Percentiles rank a stretch among this genome's conserved stretches.
Evolutionary conservation across 2,888 invertebrate species (phyloP).

Genomic region (Habroteleia sp.): DNA sequence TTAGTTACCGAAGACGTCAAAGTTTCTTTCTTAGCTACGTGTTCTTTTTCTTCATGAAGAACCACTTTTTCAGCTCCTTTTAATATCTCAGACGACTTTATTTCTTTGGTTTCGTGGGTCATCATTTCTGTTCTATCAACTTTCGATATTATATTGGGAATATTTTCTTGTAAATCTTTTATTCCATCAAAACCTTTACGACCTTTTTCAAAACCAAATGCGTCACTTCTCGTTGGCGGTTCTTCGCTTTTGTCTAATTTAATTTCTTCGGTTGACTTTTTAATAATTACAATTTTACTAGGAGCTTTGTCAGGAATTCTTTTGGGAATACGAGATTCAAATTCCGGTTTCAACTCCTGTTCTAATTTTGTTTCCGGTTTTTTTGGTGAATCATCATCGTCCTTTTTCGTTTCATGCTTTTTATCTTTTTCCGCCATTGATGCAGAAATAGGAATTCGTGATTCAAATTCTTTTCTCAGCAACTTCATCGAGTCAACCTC

Average conservation of each 20-base stretch:
- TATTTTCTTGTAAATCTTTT: constrained; percentile 53
- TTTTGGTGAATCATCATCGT: constrained; percentile 34
- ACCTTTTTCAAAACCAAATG: constrained; percentile 68
- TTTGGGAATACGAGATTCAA: constrained; percentile 75
- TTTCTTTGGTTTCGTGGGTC: constrained; percentile 71
- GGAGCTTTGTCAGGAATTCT: constrained; percentile 66
- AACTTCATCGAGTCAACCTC: constrained; percentile 29
- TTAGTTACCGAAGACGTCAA: constrained; percentile 70
- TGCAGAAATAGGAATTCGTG: constrained; percentile 73
- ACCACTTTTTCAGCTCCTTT: constrained; percentile 71
- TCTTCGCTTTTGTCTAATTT: constrained; percentile 70
- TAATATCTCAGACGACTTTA: constrained; percentile 72
- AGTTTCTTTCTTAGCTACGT: constrained; percentile 70
- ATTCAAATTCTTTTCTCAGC: constrained; percentile 71
- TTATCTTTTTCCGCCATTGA: constrained; percentile 74
- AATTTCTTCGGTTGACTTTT: constrained; percentile 72
- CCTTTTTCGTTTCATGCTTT: constrained; percentile 64
- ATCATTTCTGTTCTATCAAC: constrained; percentile 72
- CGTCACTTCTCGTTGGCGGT: constrained; percentile 69
- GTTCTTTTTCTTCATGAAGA: constrained; percentile 73
- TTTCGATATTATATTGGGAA: constrained; percentile 69
- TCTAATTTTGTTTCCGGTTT: constrained; percentile 24
- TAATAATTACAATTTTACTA: constrained; percentile 66
- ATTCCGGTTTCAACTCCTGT: constrained; percentile 67
- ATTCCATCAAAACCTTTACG: constrained; percentile 70